Percentiles rank a stretch among this genome's conserved stretches.
These are phyloP conservation scores for Melanogrammus aeglefinus DNA, from an alignment of 2,797 vertebrate species.

Conservation along the genomic window DNA sequence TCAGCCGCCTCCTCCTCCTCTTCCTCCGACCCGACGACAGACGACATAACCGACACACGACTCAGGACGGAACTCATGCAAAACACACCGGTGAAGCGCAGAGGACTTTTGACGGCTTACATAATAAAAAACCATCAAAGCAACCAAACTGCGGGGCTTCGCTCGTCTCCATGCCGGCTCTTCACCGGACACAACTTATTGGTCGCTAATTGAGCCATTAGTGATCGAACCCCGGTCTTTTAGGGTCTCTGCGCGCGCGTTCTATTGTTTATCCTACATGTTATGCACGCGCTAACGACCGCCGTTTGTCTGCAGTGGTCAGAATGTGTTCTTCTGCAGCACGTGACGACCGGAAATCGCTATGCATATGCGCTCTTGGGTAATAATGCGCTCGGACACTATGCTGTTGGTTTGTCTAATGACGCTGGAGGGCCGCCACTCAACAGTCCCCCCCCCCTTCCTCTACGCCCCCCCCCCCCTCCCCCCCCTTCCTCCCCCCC, in stretches of 20 bases:
- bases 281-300: too few relatives aligned
- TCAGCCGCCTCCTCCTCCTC: too few relatives aligned
- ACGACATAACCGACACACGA: too few relatives aligned
- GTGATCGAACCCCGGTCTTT: slow-evolving; percentile 8
- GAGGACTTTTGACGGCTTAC: not conserved
- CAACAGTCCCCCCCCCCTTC: not conserved
- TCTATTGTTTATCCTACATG: too few relatives aligned
- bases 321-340: not conserved
- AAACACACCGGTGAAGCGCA: not conserved
- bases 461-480: too few relatives aligned
- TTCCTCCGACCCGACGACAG: not conserved
- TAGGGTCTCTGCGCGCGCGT: not conserved
- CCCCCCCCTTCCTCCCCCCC: too few relatives aligned
- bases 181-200: slow-evolving; percentile 61
- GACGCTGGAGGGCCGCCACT: not conserved
- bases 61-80: too few relatives aligned
- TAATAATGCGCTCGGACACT: too few relatives aligned
- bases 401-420: not conserved
- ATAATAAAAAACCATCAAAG: not conserved
- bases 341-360: not conserved
- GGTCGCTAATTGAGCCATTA: slow-evolving; percentile 53
- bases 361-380: not conserved
- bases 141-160: not conserved
- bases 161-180: slow-evolving; percentile 31
- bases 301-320: too few relatives aligned